Evolutionary conservation across 2,888 invertebrate genomes (phyloP).

Genomic region (Parnassius apollo): DNA sequence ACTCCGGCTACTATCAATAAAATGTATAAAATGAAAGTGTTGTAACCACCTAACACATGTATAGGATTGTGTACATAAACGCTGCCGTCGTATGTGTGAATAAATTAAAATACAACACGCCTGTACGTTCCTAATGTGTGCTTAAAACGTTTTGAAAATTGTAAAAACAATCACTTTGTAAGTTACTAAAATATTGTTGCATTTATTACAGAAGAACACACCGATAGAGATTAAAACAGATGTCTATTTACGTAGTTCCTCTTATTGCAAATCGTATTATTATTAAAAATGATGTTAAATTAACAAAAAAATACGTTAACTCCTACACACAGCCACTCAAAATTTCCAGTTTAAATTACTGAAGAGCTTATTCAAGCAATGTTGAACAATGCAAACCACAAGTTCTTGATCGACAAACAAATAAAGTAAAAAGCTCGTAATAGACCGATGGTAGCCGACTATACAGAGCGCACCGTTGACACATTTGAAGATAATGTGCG

Average conservation of each 20-base stretch:
- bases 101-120: too few species aligned
- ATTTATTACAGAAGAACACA: conserved; percentile 10
- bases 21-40: too few species aligned
- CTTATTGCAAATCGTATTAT: too few species aligned
- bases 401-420: conserved; percentile 36
- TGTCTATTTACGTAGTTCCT: not conserved
- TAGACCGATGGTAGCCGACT: conserved; percentile 61
- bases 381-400: conserved; percentile 21
- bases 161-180: not conserved
- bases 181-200: not conserved
- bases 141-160: too few species aligned
- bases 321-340: not conserved
- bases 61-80: too few species aligned
- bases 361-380: conserved; percentile 4
- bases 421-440: conserved; percentile 36
- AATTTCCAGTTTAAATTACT: conserved; percentile 2
- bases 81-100: too few species aligned
- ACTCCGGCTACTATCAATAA: too few species aligned
- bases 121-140: too few species aligned
- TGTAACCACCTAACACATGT: too few species aligned
- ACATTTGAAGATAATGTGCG: conserved; percentile 79
- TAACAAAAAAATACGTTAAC: not conserved
- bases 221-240: conserved; percentile 17
- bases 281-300: not conserved
- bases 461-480: conserved; percentile 72